These are phyloP conservation scores for Calonectris borealis DNA, from an alignment of 2,113 vertebrate species.

Conservation along the genomic window DNA sequence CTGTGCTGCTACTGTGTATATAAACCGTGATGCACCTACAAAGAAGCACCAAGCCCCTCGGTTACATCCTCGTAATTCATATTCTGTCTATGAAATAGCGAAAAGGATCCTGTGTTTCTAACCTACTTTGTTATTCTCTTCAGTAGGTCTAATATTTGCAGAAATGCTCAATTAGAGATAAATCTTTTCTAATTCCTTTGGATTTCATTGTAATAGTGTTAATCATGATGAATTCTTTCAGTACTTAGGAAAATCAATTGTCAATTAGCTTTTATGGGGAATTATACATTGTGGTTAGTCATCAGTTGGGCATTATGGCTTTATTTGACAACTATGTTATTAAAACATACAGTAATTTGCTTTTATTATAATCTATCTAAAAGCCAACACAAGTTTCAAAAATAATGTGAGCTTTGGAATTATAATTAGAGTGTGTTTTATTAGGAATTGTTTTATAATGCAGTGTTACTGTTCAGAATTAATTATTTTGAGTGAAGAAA, in stretches of 20 bases:
- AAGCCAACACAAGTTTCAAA: constrained; percentile 59
- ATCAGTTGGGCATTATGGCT: constrained; percentile 46
- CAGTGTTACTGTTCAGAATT: constrained; percentile 19
- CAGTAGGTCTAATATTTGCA: constrained; percentile 52
- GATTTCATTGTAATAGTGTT: constrained; percentile 43
- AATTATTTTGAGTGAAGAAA: constrained; percentile 64
- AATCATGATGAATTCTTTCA: constrained; percentile 69
- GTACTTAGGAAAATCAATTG: constrained; percentile 70
- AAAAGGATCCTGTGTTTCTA: background rate
- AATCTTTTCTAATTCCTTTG: constrained; percentile 68
- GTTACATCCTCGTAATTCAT: background rate
- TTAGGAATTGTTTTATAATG: constrained; percentile 40
- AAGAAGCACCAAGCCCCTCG: background rate
- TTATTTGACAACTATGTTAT: constrained; percentile 65
- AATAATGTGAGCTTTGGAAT: constrained; percentile 63
- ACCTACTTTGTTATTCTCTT: constrained; percentile 31
- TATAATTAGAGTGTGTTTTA: constrained; percentile 57
- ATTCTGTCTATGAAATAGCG: background rate
- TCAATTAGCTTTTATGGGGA: constrained; percentile 73
- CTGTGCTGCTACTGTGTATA: background rate
- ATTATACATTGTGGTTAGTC: constrained; percentile 43
- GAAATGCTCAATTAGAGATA: constrained; percentile 56
- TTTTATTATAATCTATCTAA: constrained; percentile 71
- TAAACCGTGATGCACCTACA: background rate
- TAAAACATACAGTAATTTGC: constrained; percentile 69